A percentile compares a stretch with the other conserved stretches of the same genome.
Conservation (phyloP, 1,140 invertebrate species). For the Zaprionus taronus region DNA sequence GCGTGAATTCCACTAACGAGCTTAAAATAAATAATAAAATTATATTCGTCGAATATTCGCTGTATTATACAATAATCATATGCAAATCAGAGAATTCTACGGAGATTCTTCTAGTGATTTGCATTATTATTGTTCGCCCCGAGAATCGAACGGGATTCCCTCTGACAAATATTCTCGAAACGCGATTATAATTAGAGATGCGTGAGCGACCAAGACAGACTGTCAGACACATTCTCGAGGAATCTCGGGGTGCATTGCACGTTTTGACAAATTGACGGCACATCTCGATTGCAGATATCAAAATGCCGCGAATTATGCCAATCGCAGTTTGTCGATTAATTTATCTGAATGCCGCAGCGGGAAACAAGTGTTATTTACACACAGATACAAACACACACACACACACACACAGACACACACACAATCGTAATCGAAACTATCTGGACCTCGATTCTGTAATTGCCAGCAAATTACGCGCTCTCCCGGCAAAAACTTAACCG, state of each 20-base stretch:
- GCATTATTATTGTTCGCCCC: slow-evolving; percentile 1
- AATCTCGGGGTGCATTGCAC: not conserved
- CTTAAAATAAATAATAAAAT: slow-evolving; percentile 17
- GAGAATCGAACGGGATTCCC: slow-evolving; percentile 11
- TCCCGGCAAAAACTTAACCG: slow-evolving; percentile 18
- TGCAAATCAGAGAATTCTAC: slow-evolving; percentile 10
- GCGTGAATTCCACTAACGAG: slow-evolving; percentile 7
- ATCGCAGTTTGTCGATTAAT: slow-evolving; percentile 52
- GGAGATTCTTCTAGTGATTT: not conserved
- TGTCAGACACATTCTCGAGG: not conserved
- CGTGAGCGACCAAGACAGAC: not conserved
- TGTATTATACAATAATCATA: slow-evolving; percentile 11
- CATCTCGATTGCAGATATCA: slow-evolving; percentile 48
- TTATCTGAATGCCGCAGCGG: slow-evolving; percentile 35
- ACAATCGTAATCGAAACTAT: slow-evolving; percentile 38
- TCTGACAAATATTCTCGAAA: slow-evolving; percentile 1
- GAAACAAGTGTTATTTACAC: slow-evolving; percentile 50
- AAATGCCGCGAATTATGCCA: slow-evolving; percentile 67
- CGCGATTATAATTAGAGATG: slow-evolving; percentile 12
- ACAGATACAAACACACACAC: not conserved
- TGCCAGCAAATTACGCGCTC: slow-evolving; percentile 57
- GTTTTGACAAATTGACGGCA: slow-evolving; percentile 41
- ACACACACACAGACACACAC: slow-evolving; percentile 2
- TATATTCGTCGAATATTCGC: slow-evolving; percentile 16
- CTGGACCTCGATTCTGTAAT: slow-evolving; percentile 71